Evolutionary conservation across 2,888 invertebrate species (phyloP), one percentile per base, ranked within the genome.

Genomic region (Molorchus minor): DNA sequence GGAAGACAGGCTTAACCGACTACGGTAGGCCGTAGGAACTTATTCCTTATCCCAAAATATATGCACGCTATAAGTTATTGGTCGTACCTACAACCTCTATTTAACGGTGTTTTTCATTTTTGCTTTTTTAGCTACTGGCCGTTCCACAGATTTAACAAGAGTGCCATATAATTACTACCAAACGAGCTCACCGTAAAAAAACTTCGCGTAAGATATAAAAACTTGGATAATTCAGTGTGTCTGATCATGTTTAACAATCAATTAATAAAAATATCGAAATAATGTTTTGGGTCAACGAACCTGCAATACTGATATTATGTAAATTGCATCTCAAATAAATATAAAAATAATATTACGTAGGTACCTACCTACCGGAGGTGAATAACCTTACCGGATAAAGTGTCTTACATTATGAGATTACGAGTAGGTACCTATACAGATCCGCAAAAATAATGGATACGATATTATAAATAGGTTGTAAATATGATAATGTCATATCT

Each of bases 261-360:
- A 62, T 61, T 64, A 64, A 61, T 46, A 52, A 59, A n/a, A n/a
- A 58, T 58, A 55, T 52, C 56, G 55, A 58, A 61, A 64, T 59
- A 46, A 49, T 64, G 54, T 59, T 56, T 54, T 46, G 54, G 61
- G 61, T 64, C 64, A 52, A 33, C 47, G 64, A 64, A 61, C 64
- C 51, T 17, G 47, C 60, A 51, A 38, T 43, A 41, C 30, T 52
- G 17, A 52, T 54, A 45, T 55, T 56, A 62, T 62, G 62, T 62
- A 59, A 59, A 58, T 62, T 62, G 54, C 59, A 62, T 62, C 56
- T 61, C 43, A 53, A 58, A 52, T 56, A 41, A 43, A 46, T 46
- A 52, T 47, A 62, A 56, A 56, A 51, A 57, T 46, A 58, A 47
- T 58, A 55, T 57, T 63, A 58, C 58, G 58, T 56, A 62, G 51